Percentiles rank a stretch among this genome's conserved stretches.
phyloP scores from a whole-genome alignment of 1,140 invertebrate species.

The Cydia splendana region DNA sequence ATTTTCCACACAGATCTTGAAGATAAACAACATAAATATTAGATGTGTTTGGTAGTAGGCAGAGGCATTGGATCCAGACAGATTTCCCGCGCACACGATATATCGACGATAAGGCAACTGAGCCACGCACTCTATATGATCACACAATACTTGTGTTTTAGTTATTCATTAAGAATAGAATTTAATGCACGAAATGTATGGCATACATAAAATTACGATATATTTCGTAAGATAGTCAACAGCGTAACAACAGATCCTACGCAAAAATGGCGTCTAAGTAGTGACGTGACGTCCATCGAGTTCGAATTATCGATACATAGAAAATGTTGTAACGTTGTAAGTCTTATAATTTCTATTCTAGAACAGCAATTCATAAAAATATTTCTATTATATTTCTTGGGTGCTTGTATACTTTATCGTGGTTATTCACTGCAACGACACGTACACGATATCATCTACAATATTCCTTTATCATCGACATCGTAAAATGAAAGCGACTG shows the following conservation, averaged over 20 bases:
- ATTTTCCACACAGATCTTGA: constrained; percentile 43
- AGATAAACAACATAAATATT: constrained; percentile 39
- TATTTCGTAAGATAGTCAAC: constrained; percentile 45
- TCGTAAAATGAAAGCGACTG: too few relatives aligned
- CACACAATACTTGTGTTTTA: background rate
- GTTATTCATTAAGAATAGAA: background rate
- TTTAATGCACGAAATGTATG: background rate
- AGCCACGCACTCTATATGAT: constrained; percentile 32
- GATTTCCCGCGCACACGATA: constrained; percentile 77
- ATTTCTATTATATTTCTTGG: too few relatives aligned
- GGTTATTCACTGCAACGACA: too few relatives aligned
- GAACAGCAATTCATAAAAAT: background rate
- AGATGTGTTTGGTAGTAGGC: constrained; percentile 37
- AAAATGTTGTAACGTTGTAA: constrained; percentile 20
- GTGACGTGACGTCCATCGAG: constrained; percentile 46
- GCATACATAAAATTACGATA: background rate
- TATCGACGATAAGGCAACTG: constrained; percentile 41
- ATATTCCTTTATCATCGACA: too few relatives aligned
- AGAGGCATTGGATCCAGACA: constrained; percentile 60
- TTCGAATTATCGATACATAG: constrained; percentile 36
- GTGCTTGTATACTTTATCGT: too few relatives aligned
- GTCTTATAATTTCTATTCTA: background rate
- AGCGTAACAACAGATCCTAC: constrained; percentile 46
- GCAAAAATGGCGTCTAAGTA: constrained; percentile 70
- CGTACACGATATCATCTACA: too few relatives aligned